Evolutionary conservation across 1,140 invertebrate species (phyloP).

Genomic region (Zelostemma sp.): DNA sequence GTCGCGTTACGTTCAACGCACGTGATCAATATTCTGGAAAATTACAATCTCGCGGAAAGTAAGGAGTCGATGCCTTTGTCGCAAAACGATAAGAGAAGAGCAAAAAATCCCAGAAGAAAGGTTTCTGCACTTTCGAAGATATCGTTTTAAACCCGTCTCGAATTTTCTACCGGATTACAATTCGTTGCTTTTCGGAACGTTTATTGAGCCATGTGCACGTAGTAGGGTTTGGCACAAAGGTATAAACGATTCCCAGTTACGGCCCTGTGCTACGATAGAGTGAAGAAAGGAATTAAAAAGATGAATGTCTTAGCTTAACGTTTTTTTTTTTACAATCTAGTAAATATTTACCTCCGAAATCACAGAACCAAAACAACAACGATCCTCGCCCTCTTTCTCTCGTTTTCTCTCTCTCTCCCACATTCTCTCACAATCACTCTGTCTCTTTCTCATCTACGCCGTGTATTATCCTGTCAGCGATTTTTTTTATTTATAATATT

Average conservation of each 20-base stretch:
- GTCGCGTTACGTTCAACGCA: no score
- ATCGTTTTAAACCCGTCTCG: slow-evolving; percentile 28
- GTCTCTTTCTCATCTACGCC: slow-evolving; percentile 33
- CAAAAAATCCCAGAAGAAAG: slow-evolving; percentile 24
- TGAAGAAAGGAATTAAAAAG: slow-evolving; percentile 61
- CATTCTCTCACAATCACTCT: slow-evolving; percentile 1
- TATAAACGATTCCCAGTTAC: slow-evolving; percentile 62
- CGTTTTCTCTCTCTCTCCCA: slow-evolving; percentile 22
- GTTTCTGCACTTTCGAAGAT: slow-evolving; percentile 29
- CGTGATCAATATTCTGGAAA: slow-evolving; percentile 62
- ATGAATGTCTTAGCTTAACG: slow-evolving; percentile 67
- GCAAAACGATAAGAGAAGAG: slow-evolving; percentile 31
- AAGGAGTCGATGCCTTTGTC: slow-evolving; percentile 15
- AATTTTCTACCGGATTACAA: slow-evolving; percentile 42
- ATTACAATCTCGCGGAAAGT: slow-evolving; percentile 24
- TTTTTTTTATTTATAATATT: slow-evolving; percentile 42
- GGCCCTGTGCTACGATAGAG: slow-evolving; percentile 59
- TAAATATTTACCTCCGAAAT: slow-evolving; percentile 69
- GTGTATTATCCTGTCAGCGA: slow-evolving; percentile 60
- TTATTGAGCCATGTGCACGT: slow-evolving; percentile 55
- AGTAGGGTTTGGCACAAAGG: slow-evolving; percentile 64
- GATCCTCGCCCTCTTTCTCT: slow-evolving; percentile 55
- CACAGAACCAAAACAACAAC: slow-evolving; percentile 70
- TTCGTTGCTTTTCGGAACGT: slow-evolving; percentile 61
- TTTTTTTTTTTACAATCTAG: slow-evolving; percentile 68